A percentile compares a stretch with the other conserved stretches of the same genome.
phyloP scores from a whole-genome alignment of 2,797 vertebrate species.

The Anguilla pacifica region DNA sequence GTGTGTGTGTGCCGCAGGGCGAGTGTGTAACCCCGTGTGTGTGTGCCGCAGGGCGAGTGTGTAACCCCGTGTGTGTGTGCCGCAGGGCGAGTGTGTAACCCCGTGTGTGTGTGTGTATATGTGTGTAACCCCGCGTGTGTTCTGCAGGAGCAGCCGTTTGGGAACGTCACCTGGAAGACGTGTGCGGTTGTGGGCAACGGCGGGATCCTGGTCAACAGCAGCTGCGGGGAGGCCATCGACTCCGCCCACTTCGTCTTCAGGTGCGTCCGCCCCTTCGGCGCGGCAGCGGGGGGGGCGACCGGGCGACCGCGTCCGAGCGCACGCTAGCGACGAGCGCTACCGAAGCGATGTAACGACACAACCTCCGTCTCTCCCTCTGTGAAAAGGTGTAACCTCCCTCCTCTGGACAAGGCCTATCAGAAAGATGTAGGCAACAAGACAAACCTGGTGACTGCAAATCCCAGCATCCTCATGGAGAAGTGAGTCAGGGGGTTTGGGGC shows the following conservation, averaged over 20 bases:
- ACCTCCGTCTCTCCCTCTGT: background rate
- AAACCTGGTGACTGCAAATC: conserved; percentile 88
- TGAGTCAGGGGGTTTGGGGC: conserved; percentile 64
- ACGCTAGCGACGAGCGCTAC: background rate
- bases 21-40: background rate
- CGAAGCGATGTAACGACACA: background rate
- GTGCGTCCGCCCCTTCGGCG: conserved; percentile 54
- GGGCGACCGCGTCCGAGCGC: background rate
- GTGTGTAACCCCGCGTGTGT: background rate
- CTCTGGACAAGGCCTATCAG: conserved; percentile 70
- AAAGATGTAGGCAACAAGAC: conserved; percentile 88
- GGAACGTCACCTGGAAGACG: conserved; percentile 72
- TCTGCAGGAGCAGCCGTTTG: conserved; percentile 65
- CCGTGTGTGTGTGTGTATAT: background rate
- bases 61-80: background rate
- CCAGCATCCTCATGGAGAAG: conserved; percentile 86
- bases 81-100: background rate
- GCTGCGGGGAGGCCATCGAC: conserved; percentile 85
- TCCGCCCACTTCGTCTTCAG: conserved; percentile 87
- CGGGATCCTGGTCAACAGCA: conserved; percentile 84
- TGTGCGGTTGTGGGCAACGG: conserved; percentile 92
- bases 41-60: background rate
- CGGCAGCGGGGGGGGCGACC: too few species aligned
- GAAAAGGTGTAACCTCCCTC: conserved; percentile 90
- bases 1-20: too few species aligned